Percentiles rank a stretch among this genome's conserved stretches.
Evolutionary conservation across 2,888 invertebrate genomes (phyloP).

Genomic region (Anticlea derivata): DNA sequence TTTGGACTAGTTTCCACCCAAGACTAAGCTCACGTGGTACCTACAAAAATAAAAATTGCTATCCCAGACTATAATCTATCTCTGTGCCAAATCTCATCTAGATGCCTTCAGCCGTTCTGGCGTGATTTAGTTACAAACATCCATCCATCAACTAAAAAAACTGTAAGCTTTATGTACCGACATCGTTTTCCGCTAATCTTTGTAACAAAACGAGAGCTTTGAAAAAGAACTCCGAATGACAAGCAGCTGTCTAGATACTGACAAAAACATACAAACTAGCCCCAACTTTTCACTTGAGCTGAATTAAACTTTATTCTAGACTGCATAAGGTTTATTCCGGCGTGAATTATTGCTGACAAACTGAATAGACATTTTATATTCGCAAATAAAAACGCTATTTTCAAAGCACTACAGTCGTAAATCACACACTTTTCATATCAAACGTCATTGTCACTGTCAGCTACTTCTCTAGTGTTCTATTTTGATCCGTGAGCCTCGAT

Average conservation of each 20-base stretch:
- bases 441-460: constrained; percentile 18
- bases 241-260: constrained; percentile 38
- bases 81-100: too few relatives aligned
- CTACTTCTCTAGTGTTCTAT: background rate
- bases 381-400: constrained; percentile 18
- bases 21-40: too few relatives aligned
- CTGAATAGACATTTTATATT: constrained; percentile 2
- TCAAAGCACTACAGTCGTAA: constrained; percentile 19
- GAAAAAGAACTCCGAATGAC: constrained; percentile 36
- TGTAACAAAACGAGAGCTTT: constrained; percentile 25
- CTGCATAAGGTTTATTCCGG: background rate
- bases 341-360: background rate
- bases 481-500: background rate
- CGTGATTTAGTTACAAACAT: too few relatives aligned
- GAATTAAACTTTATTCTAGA: background rate
- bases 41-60: too few relatives aligned
- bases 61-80: too few relatives aligned
- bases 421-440: constrained; percentile 24
- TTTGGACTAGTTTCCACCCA: too few relatives aligned
- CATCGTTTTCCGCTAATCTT: constrained; percentile 4
- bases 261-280: constrained; percentile 15
- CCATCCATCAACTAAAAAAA: too few relatives aligned
- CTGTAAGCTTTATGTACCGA: too few relatives aligned
- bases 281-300: background rate
- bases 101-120: too few relatives aligned